These are phyloP conservation scores for Mus minutoides DNA, from an alignment of 2,797 vertebrate genomes.

Conservation along the genomic window DNA sequence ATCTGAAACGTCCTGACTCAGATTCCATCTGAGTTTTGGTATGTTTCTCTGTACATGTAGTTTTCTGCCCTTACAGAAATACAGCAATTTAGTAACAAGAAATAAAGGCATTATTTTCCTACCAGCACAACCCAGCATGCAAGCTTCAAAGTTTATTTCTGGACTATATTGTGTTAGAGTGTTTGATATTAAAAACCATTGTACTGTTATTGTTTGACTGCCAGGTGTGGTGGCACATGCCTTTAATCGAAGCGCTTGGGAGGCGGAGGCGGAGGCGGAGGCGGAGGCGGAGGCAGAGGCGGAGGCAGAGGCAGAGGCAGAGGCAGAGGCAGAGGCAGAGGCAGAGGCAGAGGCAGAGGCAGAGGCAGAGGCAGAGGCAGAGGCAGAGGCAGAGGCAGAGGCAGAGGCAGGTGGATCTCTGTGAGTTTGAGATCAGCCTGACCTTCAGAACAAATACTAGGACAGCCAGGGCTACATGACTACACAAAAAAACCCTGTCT, in stretches of 20 bases:
- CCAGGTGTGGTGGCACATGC: neutral
- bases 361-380: too few relatives aligned
- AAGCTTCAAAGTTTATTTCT: neutral
- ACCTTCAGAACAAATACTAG: neutral
- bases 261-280: neutral
- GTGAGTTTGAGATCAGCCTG: too few relatives aligned
- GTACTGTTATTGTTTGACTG: neutral
- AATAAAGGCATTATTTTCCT: neutral
- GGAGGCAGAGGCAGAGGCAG: too few relatives aligned
- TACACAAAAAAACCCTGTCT: neutral
- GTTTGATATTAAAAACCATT: neutral
- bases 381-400: too few relatives aligned
- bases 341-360: too few relatives aligned
- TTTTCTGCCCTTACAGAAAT: neutral
- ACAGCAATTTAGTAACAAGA: neutral
- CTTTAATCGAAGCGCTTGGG: neutral
- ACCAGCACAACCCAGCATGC: neutral
- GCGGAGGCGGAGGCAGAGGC: too few relatives aligned
- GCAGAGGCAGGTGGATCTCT: too few relatives aligned
- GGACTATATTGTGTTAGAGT: neutral
- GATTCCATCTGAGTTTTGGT: neutral
- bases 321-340: too few relatives aligned
- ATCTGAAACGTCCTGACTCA: neutral
- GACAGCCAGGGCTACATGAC: neutral
- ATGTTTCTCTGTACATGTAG: neutral